Conservation (phyloP, 2,113 vertebrate genomes). For the Sceloporus tristichus region DNA sequence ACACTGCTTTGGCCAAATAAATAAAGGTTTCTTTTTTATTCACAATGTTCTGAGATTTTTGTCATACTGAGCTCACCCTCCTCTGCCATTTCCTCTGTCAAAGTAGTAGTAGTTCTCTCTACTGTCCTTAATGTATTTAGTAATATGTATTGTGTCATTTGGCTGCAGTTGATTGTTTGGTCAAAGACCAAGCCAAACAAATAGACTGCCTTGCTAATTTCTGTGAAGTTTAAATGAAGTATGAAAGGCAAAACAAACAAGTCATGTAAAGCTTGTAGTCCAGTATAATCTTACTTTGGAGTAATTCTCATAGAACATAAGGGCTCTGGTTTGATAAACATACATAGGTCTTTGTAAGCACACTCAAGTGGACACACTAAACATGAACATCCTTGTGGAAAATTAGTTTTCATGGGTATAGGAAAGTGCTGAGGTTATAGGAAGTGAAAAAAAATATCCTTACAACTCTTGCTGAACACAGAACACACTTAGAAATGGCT, state of each 20-base stretch:
- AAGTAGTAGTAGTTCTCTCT: background rate
- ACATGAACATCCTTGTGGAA: background rate
- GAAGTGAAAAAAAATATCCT: background rate
- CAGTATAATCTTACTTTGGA: background rate
- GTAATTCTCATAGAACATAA: constrained; percentile 17
- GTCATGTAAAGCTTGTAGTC: background rate
- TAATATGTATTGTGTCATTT: background rate
- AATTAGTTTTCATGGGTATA: background rate
- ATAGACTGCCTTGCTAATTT: background rate
- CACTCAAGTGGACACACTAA: no score
- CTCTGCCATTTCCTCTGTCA: background rate
- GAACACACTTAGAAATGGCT: background rate
- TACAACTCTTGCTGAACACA: background rate
- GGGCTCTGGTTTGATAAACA: background rate
- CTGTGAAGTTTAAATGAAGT: background rate
- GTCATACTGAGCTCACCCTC: background rate
- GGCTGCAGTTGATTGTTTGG: background rate
- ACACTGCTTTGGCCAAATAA: background rate
- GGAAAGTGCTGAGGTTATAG: background rate
- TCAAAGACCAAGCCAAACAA: background rate
- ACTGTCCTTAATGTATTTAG: background rate
- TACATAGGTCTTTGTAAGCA: background rate
- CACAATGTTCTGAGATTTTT: background rate
- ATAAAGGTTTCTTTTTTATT: constrained; percentile 1
- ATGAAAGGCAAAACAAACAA: background rate